phyloP scores from a whole-genome alignment of 2,888 invertebrate species.

The Chrysotoxum bicinctum region DNA sequence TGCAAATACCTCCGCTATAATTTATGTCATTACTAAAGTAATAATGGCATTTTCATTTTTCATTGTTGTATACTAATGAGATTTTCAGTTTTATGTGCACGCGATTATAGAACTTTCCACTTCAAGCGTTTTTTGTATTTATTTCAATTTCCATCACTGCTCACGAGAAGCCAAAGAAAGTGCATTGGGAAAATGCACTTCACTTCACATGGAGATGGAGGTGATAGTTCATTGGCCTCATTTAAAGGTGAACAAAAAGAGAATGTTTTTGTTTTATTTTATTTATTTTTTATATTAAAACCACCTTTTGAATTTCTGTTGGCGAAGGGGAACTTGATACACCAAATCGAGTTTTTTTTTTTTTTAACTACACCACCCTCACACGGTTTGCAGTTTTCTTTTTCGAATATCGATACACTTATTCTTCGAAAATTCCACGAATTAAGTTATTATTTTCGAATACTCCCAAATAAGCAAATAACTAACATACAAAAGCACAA shows the following conservation, averaged over 20 bases:
- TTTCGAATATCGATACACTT: slow-evolving; percentile 40
- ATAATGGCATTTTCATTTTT: slow-evolving; percentile 32
- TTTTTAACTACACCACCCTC: slow-evolving; percentile 17
- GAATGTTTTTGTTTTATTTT: slow-evolving; percentile 14
- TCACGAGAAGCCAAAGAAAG: slow-evolving; percentile 70
- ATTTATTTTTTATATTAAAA: slow-evolving; percentile 11
- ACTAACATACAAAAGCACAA: slow-evolving; percentile 13
- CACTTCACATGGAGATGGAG: slow-evolving; percentile 30
- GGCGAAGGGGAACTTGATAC: slow-evolving; percentile 31
- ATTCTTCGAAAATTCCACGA: slow-evolving; percentile 31
- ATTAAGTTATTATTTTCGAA: slow-evolving; percentile 12
- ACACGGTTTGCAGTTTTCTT: slow-evolving; percentile 40
- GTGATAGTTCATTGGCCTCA: slow-evolving; percentile 62
- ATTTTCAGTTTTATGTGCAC: slow-evolving; percentile 57
- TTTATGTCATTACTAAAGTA: slow-evolving; percentile 26
- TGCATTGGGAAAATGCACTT: slow-evolving; percentile 54
- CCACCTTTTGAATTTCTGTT: slow-evolving; percentile 36
- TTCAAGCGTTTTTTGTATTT: slow-evolving; percentile 4
- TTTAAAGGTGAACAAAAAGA: slow-evolving; percentile 42
- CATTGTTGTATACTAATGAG: slow-evolving; percentile 42
- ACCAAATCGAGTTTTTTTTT: slow-evolving; percentile 22
- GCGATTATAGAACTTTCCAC: slow-evolving; percentile 65
- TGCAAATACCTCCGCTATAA: slow-evolving; percentile 11
- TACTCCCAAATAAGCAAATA: slow-evolving; percentile 54
- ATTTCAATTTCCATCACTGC: slow-evolving; percentile 16